Percentiles rank a stretch among this genome's conserved stretches.
Evolutionary conservation across 2,113 vertebrate genomes (phyloP).

Genomic region (Chrysochloris asiatica): DNA sequence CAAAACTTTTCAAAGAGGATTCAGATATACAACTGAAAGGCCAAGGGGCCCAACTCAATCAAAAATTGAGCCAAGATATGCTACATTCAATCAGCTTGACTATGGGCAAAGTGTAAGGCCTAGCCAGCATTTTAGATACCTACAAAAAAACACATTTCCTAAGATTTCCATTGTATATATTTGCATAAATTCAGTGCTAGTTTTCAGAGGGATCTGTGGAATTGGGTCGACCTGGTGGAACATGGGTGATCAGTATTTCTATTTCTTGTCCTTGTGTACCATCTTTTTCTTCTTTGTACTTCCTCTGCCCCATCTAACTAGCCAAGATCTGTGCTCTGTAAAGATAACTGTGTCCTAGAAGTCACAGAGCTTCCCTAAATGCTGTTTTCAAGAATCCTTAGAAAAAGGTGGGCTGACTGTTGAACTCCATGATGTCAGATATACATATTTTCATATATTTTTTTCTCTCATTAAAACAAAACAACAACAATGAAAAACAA

Average conservation of each 20-base stretch:
- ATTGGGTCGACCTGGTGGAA: not conserved
- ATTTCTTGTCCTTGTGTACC: not conserved
- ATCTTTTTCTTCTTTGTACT: not conserved
- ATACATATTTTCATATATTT: not conserved
- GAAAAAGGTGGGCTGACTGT: not conserved
- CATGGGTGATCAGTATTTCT: not conserved
- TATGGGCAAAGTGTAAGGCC: not conserved
- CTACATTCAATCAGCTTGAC: conserved; percentile 35
- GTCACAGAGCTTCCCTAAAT: not conserved
- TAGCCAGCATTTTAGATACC: not conserved
- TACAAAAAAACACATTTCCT: conserved; percentile 11
- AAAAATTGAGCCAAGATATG: conserved; percentile 50
- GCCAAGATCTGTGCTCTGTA: not conserved
- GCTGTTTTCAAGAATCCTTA: not conserved
- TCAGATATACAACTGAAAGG: conserved; percentile 44
- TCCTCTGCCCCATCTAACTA: not conserved
- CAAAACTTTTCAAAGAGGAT: conserved; percentile 51
- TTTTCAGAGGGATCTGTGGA: not conserved
- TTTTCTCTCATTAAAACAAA: too few species aligned
- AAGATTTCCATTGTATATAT: not conserved
- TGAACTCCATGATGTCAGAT: not conserved
- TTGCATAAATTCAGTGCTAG: not conserved
- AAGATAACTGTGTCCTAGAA: not conserved
- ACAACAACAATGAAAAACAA: too few species aligned
- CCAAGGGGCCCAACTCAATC: conserved; percentile 32